Conservation (phyloP, 2,113 vertebrate genomes). For the Morone saxatilis region DNA sequence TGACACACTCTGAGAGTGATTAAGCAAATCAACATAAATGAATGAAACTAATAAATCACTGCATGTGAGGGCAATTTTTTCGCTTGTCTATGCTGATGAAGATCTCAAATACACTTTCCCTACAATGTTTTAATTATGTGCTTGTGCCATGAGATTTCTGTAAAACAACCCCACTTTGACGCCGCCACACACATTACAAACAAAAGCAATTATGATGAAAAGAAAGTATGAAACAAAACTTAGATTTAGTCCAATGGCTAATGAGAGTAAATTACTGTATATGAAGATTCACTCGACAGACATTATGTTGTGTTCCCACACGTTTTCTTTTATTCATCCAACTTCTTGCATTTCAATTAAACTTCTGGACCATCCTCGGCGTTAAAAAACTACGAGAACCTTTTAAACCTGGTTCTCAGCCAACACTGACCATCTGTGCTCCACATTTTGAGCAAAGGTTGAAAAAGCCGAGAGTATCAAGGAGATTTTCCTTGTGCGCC, state of each 20-base stretch:
- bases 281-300: slow-evolving; percentile 25
- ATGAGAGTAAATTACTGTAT: slow-evolving; percentile 65
- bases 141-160: slow-evolving; percentile 68
- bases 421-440: slow-evolving; percentile 77
- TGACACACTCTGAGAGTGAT: slow-evolving; percentile 70
- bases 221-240: slow-evolving; percentile 72
- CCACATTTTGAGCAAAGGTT: slow-evolving; percentile 75
- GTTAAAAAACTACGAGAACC: slow-evolving; percentile 28
- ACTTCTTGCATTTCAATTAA: slow-evolving; percentile 61
- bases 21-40: slow-evolving; percentile 80
- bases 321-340: slow-evolving; percentile 32
- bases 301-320: slow-evolving; percentile 28
- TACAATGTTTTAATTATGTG: slow-evolving; percentile 75
- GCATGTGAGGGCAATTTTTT: slow-evolving; percentile 60
- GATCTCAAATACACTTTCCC: slow-evolving; percentile 75
- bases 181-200: slow-evolving; percentile 39
- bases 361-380: slow-evolving; percentile 44
- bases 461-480: slow-evolving; percentile 64
- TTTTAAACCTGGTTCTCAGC: slow-evolving; percentile 46
- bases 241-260: slow-evolving; percentile 69
- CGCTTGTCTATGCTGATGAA: slow-evolving; percentile 72
- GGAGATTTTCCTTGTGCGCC: slow-evolving; percentile 64
- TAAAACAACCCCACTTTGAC: slow-evolving; percentile 49
- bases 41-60: slow-evolving; percentile 73
- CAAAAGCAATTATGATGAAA: slow-evolving; percentile 67